These are phyloP conservation scores for Hemicordylus capensis DNA, from an alignment of 2,113 vertebrate genomes.

Conservation along the genomic window DNA sequence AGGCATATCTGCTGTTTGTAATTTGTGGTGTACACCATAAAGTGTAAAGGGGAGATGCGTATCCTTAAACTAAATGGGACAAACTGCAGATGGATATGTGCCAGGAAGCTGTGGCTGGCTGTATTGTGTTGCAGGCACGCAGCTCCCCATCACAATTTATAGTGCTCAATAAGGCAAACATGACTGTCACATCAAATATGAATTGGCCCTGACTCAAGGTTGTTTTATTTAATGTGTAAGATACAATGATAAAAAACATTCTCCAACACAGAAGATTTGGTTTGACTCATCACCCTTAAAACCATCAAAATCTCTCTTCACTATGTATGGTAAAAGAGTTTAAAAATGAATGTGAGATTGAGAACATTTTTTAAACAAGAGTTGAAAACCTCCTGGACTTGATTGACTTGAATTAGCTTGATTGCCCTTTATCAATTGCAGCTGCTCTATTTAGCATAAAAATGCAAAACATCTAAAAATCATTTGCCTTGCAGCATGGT, in stretches of 20 bases:
- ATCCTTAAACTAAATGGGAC: neutral
- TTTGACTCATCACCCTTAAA: conserved; percentile 54
- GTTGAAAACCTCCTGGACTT: conserved; percentile 82
- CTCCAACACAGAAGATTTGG: conserved; percentile 36
- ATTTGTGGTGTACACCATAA: neutral
- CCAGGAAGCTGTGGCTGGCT: neutral
- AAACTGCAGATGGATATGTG: neutral
- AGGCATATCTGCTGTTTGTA: neutral
- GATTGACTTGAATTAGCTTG: conserved; percentile 86
- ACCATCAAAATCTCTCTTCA: conserved; percentile 50
- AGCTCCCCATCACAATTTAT: neutral
- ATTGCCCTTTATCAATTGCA: conserved; percentile 84
- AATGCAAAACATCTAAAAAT: conserved; percentile 84
- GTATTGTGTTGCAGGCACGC: neutral
- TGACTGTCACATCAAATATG: neutral
- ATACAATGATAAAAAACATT: conserved; percentile 36
- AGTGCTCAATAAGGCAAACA: neutral
- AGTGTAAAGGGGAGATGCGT: neutral
- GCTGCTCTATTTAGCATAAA: conserved; percentile 82
- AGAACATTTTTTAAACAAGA: conserved; percentile 78
- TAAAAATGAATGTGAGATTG: conserved; percentile 75
- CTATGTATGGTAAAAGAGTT: conserved; percentile 67
- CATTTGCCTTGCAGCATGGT: conserved; percentile 82
- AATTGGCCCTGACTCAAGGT: neutral
- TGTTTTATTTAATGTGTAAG: conserved; percentile 47